Conservation (phyloP, 2,888 invertebrate species). For the Yponomeuta plumbellus region DNA sequence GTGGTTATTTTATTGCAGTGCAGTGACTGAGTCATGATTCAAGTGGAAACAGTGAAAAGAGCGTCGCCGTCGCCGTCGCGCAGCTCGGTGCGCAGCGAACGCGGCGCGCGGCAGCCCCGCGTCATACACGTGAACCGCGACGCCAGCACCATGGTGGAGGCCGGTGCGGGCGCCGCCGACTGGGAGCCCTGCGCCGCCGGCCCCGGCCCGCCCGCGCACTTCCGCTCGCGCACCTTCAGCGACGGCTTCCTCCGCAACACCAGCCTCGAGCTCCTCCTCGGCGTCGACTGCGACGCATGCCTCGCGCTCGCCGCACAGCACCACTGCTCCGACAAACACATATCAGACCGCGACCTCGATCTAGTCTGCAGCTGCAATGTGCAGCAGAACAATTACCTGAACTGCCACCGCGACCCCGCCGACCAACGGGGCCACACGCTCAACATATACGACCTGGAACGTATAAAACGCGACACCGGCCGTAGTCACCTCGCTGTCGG, state of each 20-base stretch:
- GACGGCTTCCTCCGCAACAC: slow-evolving; percentile 71
- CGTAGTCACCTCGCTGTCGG: slow-evolving; percentile 51
- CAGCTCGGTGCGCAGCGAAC: slow-evolving; percentile 56
- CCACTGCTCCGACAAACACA: slow-evolving; percentile 58
- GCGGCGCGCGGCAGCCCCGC: slow-evolving; percentile 59
- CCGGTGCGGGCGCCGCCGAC: slow-evolving; percentile 32
- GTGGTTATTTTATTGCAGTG: not conserved
- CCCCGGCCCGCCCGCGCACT: slow-evolving; percentile 49
- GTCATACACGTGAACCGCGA: slow-evolving; percentile 71
- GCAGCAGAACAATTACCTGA: slow-evolving; percentile 63
- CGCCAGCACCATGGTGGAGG: slow-evolving; percentile 69
- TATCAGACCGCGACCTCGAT: slow-evolving; percentile 62
- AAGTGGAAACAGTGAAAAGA: slow-evolving; percentile 62
- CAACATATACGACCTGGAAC: slow-evolving; percentile 65
- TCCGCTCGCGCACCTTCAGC: slow-evolving; percentile 69
- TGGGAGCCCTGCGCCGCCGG: slow-evolving; percentile 42
- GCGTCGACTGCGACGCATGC: slow-evolving; percentile 72
- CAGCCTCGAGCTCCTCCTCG: slow-evolving; percentile 67
- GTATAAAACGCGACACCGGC: slow-evolving; percentile 60
- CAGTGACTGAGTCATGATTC: slow-evolving; percentile 49
- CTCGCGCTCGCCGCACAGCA: slow-evolving; percentile 62
- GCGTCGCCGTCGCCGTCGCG: slow-evolving; percentile 70
- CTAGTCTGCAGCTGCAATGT: slow-evolving; percentile 68
- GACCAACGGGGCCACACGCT: slow-evolving; percentile 62
- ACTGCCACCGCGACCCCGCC: slow-evolving; percentile 49